These are phyloP conservation scores for Thera britannica DNA, from an alignment of 2,888 invertebrate genomes.

Conservation along the genomic window DNA sequence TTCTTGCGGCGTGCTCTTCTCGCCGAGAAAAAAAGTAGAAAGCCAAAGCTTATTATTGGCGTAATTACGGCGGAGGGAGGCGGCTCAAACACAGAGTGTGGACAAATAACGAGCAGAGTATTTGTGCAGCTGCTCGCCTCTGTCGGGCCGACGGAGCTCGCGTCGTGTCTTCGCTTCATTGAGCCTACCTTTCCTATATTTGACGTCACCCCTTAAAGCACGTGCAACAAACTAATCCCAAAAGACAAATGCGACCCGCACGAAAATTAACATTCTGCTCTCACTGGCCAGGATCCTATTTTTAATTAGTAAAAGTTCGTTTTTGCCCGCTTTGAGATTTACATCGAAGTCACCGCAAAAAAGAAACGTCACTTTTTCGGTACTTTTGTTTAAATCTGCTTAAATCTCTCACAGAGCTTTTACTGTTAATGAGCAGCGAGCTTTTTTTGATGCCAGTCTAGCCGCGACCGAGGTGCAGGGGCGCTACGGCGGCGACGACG, in stretches of 20 bases:
- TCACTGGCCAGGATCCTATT: slow-evolving; percentile 65
- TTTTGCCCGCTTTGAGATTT: slow-evolving; percentile 71
- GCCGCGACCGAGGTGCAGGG: slow-evolving; percentile 44
- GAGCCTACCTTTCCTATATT: slow-evolving; percentile 43
- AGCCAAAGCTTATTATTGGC: slow-evolving; percentile 70
- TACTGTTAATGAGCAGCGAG: slow-evolving; percentile 74
- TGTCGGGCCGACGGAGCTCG: slow-evolving; percentile 46
- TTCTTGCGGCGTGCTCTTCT: slow-evolving; percentile 51
- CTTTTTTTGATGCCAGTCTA: slow-evolving; percentile 58
- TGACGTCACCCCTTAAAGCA: slow-evolving; percentile 52
- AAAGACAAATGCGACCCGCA: slow-evolving; percentile 60
- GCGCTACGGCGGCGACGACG: slow-evolving; percentile 39
- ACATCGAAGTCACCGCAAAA: slow-evolving; percentile 80
- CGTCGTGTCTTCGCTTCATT: slow-evolving; percentile 41
- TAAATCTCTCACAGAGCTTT: slow-evolving; percentile 78
- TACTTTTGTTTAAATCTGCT: slow-evolving; percentile 79
- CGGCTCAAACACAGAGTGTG: slow-evolving; percentile 67
- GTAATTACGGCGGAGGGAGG: slow-evolving; percentile 68
- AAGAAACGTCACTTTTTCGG: slow-evolving; percentile 72
- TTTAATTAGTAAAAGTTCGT: slow-evolving; percentile 76
- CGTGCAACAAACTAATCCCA: slow-evolving; percentile 59
- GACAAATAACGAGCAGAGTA: slow-evolving; percentile 74
- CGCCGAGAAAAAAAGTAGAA: slow-evolving; percentile 58
- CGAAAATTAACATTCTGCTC: slow-evolving; percentile 70
- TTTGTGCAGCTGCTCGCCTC: slow-evolving; percentile 72